A percentile compares a stretch with the other conserved stretches of the same genome.
phyloP scores from a whole-genome alignment of 2,113 vertebrate species.

The Paracanthobrama guichenoti region DNA sequence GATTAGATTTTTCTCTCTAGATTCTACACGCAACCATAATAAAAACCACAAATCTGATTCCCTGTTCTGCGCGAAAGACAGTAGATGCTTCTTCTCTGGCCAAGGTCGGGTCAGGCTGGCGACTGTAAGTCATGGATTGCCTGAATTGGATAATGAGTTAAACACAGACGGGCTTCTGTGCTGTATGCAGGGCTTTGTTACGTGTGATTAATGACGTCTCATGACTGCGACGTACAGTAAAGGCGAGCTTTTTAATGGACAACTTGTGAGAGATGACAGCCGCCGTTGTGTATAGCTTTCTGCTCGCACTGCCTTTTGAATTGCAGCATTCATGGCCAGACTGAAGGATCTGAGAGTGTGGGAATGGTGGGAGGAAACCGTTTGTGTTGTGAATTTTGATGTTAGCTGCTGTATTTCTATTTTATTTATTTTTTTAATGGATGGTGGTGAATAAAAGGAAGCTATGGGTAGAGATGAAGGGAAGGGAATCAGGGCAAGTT shows the following conservation, averaged over 20 bases:
- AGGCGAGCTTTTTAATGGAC: background rate
- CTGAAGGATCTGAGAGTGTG: background rate
- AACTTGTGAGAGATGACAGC: background rate
- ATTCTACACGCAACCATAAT: slow-evolving; percentile 1
- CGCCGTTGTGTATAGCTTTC: background rate
- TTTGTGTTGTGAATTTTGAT: slow-evolving; percentile 8
- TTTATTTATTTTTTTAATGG: background rate
- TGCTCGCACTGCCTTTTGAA: background rate
- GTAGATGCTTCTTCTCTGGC: slow-evolving; percentile 3
- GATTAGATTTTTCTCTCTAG: background rate
- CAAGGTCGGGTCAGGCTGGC: slow-evolving; percentile 18
- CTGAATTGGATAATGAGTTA: slow-evolving; percentile 26
- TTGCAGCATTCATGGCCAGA: background rate
- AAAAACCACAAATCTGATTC: slow-evolving; percentile 19
- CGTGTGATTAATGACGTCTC: slow-evolving; percentile 1
- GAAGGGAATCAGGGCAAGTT: background rate
- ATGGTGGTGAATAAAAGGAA: background rate
- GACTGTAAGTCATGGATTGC: slow-evolving; percentile 16
- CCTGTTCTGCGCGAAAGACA: background rate
- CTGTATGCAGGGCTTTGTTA: slow-evolving; percentile 21
- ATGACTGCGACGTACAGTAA: slow-evolving; percentile 31
- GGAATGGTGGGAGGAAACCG: background rate
- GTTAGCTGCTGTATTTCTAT: background rate
- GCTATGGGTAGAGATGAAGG: background rate
- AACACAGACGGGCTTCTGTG: slow-evolving; percentile 1